phyloP scores from a whole-genome alignment of 2,888 invertebrate genomes.

The Dasysyrphus albostriatus region DNA sequence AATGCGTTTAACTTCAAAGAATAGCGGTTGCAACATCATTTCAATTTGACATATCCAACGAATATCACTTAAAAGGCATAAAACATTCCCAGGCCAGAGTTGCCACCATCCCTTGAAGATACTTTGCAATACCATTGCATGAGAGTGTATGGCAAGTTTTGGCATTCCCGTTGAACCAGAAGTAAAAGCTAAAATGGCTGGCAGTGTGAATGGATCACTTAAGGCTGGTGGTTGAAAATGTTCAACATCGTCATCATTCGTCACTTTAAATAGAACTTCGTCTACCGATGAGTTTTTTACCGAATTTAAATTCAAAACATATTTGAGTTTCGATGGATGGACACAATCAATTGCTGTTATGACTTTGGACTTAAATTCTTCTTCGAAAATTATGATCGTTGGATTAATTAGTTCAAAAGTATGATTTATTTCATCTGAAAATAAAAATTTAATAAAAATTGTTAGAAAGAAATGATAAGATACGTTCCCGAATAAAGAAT shows the following conservation, averaged over 20 bases:
- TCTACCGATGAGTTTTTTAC: neutral
- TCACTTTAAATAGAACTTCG: constrained; percentile 16
- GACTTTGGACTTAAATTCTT: constrained; percentile 41
- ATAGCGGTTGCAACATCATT: constrained; percentile 65
- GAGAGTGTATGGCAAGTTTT: constrained; percentile 69
- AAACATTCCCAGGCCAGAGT: neutral
- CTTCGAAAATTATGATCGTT: constrained; percentile 72
- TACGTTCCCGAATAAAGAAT: no score
- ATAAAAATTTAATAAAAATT: no score
- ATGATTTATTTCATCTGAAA: constrained; percentile 58
- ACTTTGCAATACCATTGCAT: constrained; percentile 68
- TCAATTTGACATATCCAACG: constrained; percentile 76
- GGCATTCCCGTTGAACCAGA: constrained; percentile 76
- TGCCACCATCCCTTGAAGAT: constrained; percentile 69
- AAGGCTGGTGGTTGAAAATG: constrained; percentile 37
- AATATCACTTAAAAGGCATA: constrained; percentile 69
- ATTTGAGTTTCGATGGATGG: constrained; percentile 43
- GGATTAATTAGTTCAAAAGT: constrained; percentile 60
- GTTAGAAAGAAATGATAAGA: no score
- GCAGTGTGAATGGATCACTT: constrained; percentile 47
- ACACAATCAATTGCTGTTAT: constrained; percentile 36
- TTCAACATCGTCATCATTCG: neutral
- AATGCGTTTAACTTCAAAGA: constrained; percentile 71
- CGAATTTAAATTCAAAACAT: constrained; percentile 16
- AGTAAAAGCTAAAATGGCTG: constrained; percentile 71